These are phyloP conservation scores for Amiota communis DNA, from an alignment of 2,888 invertebrate genomes.

Conservation along the genomic window DNA sequence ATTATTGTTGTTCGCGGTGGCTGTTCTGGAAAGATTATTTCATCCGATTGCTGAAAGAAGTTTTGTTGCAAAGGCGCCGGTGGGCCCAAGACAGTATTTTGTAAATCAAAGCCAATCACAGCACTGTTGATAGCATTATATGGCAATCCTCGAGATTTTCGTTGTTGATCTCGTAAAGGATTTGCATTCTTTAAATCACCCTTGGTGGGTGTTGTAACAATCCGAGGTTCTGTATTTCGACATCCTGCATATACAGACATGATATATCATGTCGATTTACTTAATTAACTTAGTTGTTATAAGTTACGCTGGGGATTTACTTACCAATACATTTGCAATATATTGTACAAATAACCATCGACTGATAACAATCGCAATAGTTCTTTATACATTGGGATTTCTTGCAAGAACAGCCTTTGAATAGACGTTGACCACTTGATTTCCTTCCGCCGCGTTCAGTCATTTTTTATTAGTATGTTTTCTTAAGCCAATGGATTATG, in stretches of 20 bases:
- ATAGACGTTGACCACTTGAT: background rate
- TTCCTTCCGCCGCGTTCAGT: background rate
- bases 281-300: too few relatives aligned
- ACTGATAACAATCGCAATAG: conserved; percentile 60
- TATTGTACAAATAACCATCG: conserved; percentile 51
- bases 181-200: conserved; percentile 29
- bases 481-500: background rate
- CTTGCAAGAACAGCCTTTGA: conserved; percentile 56
- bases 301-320: conserved; percentile 16
- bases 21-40: conserved; percentile 9
- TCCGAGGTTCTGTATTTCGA: conserved; percentile 49
- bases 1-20: background rate
- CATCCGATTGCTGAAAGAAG: background rate
- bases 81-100: conserved; percentile 46
- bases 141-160: background rate
- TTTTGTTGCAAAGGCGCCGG: background rate
- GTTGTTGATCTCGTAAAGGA: background rate
- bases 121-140: background rate
- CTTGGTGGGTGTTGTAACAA: conserved; percentile 35
- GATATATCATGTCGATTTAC: background rate
- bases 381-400: conserved; percentile 59
- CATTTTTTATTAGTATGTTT: background rate
- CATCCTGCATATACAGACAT: too few relatives aligned
- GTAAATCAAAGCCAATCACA: conserved; percentile 46
- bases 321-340: conserved; percentile 56